phyloP scores from a whole-genome alignment of 2,888 invertebrate species.

The Pyrocoelia pectoralis region DNA sequence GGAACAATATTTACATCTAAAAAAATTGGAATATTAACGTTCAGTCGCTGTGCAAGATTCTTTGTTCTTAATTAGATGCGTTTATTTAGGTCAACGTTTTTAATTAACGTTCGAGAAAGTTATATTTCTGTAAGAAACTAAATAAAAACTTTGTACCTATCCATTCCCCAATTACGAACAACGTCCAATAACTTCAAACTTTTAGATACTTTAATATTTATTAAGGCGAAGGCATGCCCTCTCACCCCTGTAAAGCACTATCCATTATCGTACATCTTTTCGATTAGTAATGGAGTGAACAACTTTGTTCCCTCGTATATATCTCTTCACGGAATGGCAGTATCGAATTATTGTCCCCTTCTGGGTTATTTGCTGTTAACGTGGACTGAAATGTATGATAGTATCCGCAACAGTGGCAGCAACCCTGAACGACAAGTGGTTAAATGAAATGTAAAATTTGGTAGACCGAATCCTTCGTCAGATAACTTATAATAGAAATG shows the following conservation, averaged over 20 bases:
- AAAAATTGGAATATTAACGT: too few species aligned
- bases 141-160: slow-evolving; percentile 8
- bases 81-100: neutral
- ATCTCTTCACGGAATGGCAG: slow-evolving; percentile 48
- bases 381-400: slow-evolving; percentile 52
- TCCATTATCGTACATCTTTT: slow-evolving; percentile 26
- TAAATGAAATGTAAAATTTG: slow-evolving; percentile 47
- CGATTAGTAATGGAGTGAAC: slow-evolving; percentile 29
- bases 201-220: slow-evolving; percentile 12
- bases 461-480: slow-evolving; percentile 15
- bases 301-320: slow-evolving; percentile 43
- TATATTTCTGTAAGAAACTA: slow-evolving; percentile 1
- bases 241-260: slow-evolving; percentile 1
- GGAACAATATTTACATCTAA: too few species aligned
- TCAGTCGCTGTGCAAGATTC: neutral
- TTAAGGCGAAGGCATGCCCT: slow-evolving; percentile 8
- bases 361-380: slow-evolving; percentile 57
- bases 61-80: neutral
- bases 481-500: neutral
- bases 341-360: slow-evolving; percentile 56
- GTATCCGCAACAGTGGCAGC: slow-evolving; percentile 51
- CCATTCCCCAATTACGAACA: slow-evolving; percentile 8
- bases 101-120: slow-evolving; percentile 7
- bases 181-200: slow-evolving; percentile 8
- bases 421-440: slow-evolving; percentile 48